Evolutionary conservation across 2,888 invertebrate species (phyloP).

Genomic region (Deroplatys truncata): DNA sequence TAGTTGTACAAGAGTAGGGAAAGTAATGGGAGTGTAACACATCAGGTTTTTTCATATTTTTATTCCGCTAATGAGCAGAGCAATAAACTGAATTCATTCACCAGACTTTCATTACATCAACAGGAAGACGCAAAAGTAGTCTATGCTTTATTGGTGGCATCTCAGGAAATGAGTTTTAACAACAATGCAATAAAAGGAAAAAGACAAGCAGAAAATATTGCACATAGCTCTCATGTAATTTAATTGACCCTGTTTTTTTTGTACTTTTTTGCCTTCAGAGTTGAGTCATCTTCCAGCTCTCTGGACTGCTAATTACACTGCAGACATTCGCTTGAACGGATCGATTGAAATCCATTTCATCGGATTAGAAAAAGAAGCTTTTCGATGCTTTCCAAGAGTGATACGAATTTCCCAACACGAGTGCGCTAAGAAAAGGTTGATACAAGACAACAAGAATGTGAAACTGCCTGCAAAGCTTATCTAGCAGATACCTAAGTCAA

Average conservation of each 20-base stretch:
- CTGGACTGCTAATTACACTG: background rate
- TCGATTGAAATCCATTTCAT: background rate
- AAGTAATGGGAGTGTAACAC: too few species aligned
- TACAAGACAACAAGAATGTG: too few species aligned
- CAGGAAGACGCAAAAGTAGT: background rate
- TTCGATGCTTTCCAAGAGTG: background rate
- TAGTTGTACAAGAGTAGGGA: too few species aligned
- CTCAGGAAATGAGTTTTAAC: background rate
- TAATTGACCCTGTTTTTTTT: background rate
- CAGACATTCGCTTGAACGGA: background rate
- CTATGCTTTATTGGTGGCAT: background rate
- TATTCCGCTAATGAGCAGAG: too few species aligned
- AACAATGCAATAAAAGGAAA: background rate
- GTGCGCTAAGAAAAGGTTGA: too few species aligned
- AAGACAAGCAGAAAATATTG: background rate
- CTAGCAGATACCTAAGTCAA: too few species aligned
- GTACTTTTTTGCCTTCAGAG: background rate
- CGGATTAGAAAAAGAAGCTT: background rate
- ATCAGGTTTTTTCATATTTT: too few species aligned
- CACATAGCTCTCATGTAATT: background rate
- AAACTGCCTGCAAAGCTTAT: too few species aligned
- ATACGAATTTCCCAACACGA: background rate
- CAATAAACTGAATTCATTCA: too few species aligned
- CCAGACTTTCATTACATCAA: background rate
- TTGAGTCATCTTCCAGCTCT: background rate